These are phyloP conservation scores for Diarsia dahlii DNA, from an alignment of 2,888 invertebrate species.

Conservation along the genomic window DNA sequence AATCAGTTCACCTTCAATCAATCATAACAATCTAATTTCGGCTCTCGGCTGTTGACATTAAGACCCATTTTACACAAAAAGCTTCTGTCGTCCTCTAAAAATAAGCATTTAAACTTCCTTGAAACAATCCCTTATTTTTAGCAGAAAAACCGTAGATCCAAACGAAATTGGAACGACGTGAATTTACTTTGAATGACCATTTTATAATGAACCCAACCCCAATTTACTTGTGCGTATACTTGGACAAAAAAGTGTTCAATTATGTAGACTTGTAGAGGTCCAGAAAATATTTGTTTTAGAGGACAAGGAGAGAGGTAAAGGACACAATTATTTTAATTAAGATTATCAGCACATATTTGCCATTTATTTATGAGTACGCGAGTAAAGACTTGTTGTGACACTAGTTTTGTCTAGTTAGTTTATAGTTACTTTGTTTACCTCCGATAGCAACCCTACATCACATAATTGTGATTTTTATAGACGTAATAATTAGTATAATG, in stretches of 20 bases:
- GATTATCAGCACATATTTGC: background rate
- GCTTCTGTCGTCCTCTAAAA: slow-evolving; percentile 16
- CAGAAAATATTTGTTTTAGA: slow-evolving; percentile 25
- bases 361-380: background rate
- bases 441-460: background rate
- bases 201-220: background rate
- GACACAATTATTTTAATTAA: background rate
- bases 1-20: background rate
- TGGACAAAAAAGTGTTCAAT: slow-evolving; percentile 7
- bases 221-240: slow-evolving; percentile 3
- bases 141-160: background rate
- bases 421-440: background rate
- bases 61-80: background rate
- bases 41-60: background rate
- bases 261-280: background rate
- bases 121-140: slow-evolving; percentile 13
- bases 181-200: background rate
- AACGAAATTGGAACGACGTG: background rate
- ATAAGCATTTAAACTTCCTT: slow-evolving; percentile 7
- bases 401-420: background rate
- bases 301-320: too few species aligned
- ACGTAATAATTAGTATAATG: background rate
- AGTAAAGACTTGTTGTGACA: background rate
- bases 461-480: background rate
- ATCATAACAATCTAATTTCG: background rate